Percentiles rank a stretch among this genome's conserved stretches.
Conservation (phyloP, 2,888 invertebrate genomes). For the Leptogaster cylindrica region DNA sequence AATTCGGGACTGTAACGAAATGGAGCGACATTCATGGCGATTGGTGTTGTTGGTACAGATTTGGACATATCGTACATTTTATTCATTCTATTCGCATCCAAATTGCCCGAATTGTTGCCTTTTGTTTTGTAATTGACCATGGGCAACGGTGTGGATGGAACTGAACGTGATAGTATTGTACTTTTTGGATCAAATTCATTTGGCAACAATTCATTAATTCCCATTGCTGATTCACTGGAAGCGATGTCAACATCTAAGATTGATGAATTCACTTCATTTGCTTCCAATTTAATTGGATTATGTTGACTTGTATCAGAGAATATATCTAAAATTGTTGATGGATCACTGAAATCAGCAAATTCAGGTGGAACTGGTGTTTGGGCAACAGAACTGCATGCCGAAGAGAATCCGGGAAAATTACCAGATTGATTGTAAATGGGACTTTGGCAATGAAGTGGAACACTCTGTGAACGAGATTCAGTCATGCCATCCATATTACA, state of each 20-base stretch:
- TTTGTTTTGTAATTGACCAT: constrained; percentile 52
- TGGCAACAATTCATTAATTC: constrained; percentile 55
- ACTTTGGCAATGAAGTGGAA: constrained; percentile 68
- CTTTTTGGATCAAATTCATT: constrained; percentile 55
- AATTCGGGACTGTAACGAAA: constrained; percentile 67
- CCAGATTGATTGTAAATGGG: constrained; percentile 55
- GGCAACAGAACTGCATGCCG: constrained; percentile 71
- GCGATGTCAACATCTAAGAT: constrained; percentile 38
- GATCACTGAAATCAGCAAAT: constrained; percentile 71
- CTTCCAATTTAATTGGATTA: constrained; percentile 46
- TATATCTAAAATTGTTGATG: constrained; percentile 51
- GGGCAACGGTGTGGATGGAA: constrained; percentile 73
- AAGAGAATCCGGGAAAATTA: constrained; percentile 52
- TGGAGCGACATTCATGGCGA: constrained; percentile 64
- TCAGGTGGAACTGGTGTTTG: constrained; percentile 75
- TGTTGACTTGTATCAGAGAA: constrained; percentile 48
- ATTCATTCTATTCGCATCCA: constrained; percentile 57
- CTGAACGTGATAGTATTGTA: constrained; percentile 67
- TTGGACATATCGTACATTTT: constrained; percentile 69
- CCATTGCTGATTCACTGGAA: constrained; percentile 50
- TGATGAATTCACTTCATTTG: constrained; percentile 42
- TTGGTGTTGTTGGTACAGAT: constrained; percentile 80
- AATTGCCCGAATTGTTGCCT: constrained; percentile 49
- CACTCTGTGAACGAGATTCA: constrained; percentile 74
- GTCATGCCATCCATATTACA: constrained; percentile 28